Percentiles rank a stretch among this genome's conserved stretches.
phyloP scores from a whole-genome alignment of 1,140 invertebrate species.

The Xylocopa sonorina region DNA sequence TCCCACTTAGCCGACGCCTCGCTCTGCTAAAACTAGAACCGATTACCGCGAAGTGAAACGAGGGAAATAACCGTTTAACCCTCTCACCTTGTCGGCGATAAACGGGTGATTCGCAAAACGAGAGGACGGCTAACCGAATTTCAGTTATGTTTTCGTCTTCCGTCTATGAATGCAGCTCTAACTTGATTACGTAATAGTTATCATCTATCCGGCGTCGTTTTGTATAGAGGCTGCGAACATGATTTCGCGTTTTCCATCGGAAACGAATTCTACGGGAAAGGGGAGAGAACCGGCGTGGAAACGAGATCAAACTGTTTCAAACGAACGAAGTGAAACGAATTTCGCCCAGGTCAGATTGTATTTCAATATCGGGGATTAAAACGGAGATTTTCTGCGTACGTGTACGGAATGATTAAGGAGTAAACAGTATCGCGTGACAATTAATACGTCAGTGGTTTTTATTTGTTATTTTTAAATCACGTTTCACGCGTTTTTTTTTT shows the following conservation, averaged over 20 bases:
- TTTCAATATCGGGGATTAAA: not conserved
- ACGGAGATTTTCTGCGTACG: too few relatives aligned
- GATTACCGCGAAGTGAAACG: constrained; percentile 53
- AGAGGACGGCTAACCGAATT: constrained; percentile 70
- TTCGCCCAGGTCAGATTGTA: not conserved
- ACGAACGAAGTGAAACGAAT: not conserved
- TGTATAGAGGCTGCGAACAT: not conserved
- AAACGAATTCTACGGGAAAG: not conserved
- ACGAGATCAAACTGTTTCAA: constrained; percentile 3
- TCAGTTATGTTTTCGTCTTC: constrained; percentile 54
- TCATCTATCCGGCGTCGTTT: not conserved
- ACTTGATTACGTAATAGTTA: constrained; percentile 17
- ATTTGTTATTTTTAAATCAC: too few relatives aligned
- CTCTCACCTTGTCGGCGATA: constrained; percentile 49
- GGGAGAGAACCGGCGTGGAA: too few relatives aligned
- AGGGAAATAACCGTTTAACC: constrained; percentile 57
- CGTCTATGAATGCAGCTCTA: constrained; percentile 33
- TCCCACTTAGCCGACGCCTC: constrained; percentile 7
- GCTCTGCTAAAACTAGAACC: constrained; percentile 56
- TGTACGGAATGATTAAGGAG: too few relatives aligned
- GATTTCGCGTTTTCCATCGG: not conserved
- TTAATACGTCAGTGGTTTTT: too few relatives aligned
- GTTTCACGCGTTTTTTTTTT: too few relatives aligned
- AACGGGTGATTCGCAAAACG: constrained; percentile 68
- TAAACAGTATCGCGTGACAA: too few relatives aligned